Evolutionary conservation across 2,797 vertebrate genomes (phyloP).

Genomic region (Buphagus erythrorhynchus): DNA sequence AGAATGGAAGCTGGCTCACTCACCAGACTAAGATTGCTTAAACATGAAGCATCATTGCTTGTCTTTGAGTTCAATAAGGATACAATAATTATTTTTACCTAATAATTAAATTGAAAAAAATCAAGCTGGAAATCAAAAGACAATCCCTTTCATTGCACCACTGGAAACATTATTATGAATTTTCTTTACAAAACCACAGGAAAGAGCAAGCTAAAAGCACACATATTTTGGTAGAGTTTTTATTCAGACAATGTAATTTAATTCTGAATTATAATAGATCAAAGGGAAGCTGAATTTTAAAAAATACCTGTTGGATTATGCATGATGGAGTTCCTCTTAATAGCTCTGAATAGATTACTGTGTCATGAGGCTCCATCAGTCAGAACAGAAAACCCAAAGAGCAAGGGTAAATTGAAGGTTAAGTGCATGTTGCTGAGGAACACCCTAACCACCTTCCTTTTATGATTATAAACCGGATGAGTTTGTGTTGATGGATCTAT

Average conservation of each 20-base stretch:
- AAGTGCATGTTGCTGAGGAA: constrained; percentile 6
- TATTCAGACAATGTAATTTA: constrained; percentile 20
- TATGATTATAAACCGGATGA: neutral
- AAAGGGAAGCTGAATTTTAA: neutral
- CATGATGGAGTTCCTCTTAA: constrained; percentile 23
- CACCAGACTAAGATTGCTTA: neutral
- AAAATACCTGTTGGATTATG: constrained; percentile 5
- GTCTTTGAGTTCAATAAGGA: neutral
- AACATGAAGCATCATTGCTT: neutral
- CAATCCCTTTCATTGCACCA: neutral
- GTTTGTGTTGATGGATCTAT: neutral
- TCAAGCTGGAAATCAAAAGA: neutral
- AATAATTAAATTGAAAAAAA: neutral
- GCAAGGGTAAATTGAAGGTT: constrained; percentile 10
- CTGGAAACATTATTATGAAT: neutral
- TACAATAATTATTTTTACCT: neutral
- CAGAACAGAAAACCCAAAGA: constrained; percentile 12
- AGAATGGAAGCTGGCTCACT: neutral
- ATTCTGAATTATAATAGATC: constrained; percentile 27
- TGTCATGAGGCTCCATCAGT: neutral
- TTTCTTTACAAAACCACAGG: neutral
- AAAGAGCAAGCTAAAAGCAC: neutral
- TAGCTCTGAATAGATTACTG: neutral
- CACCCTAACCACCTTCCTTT: neutral
- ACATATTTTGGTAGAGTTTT: neutral